Percentiles rank a stretch among this genome's conserved stretches.
These are phyloP conservation scores for Echeneis naucrates DNA, from an alignment of 2,797 vertebrate genomes.

Conservation along the genomic window DNA sequence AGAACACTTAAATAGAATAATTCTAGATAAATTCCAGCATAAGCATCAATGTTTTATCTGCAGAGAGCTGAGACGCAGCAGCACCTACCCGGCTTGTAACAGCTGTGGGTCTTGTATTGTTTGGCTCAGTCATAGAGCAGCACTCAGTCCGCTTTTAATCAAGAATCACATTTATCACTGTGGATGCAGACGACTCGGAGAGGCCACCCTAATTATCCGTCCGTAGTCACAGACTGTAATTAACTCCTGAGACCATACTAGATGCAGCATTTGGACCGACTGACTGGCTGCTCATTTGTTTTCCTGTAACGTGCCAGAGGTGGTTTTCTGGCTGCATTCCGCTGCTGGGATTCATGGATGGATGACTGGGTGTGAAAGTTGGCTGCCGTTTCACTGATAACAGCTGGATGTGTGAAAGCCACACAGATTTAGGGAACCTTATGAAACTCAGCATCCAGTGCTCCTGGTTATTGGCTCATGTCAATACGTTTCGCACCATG, in stretches of 20 bases:
- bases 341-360: slow-evolving; percentile 19
- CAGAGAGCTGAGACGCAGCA: slow-evolving; percentile 11
- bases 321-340: slow-evolving; percentile 48
- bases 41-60: slow-evolving; percentile 23
- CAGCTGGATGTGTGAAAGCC: slow-evolving; percentile 46
- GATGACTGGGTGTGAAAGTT: slow-evolving; percentile 54
- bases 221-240: slow-evolving; percentile 68
- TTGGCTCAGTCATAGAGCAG: slow-evolving; percentile 37
- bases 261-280: slow-evolving; percentile 51
- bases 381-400: slow-evolving; percentile 63
- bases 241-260: slow-evolving; percentile 51
- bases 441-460: slow-evolving; percentile 50
- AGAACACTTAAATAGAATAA: not conserved
- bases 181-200: slow-evolving; percentile 57
- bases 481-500: slow-evolving; percentile 30
- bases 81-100: slow-evolving; percentile 39
- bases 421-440: slow-evolving; percentile 32
- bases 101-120: slow-evolving; percentile 59
- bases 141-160: slow-evolving; percentile 65
- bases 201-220: slow-evolving; percentile 71
- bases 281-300: slow-evolving; percentile 69
- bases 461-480: slow-evolving; percentile 53
- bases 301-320: slow-evolving; percentile 52
- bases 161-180: slow-evolving; percentile 71
- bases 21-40: slow-evolving; percentile 22